These are phyloP conservation scores for Brachionus plicatilis DNA, from an alignment of 1,140 invertebrate genomes.

Conservation along the genomic window DNA sequence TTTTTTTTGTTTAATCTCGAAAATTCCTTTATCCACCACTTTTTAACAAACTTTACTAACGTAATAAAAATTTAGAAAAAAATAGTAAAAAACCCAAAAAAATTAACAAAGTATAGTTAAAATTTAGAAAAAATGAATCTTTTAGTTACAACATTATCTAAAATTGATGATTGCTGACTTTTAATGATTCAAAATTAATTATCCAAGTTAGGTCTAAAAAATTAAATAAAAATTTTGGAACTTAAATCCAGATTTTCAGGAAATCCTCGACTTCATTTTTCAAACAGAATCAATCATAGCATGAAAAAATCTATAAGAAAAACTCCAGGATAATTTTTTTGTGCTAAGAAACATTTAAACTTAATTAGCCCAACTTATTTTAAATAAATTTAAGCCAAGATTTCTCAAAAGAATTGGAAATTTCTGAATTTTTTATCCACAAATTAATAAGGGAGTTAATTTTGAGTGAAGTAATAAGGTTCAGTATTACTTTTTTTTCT, in stretches of 20 bases:
- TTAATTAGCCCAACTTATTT: neutral
- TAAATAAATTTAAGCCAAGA: neutral
- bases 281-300: neutral
- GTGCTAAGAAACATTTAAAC: neutral
- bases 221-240: no score
- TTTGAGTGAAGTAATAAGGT: neutral
- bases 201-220: neutral
- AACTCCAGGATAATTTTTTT: neutral
- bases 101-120: neutral
- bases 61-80: neutral
- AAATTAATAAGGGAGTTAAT: conserved; percentile 26
- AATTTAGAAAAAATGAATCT: neutral
- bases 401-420: neutral
- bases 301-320: neutral
- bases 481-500: neutral
- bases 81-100: neutral
- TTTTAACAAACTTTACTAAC: no score
- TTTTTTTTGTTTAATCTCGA: no score
- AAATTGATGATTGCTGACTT: neutral
- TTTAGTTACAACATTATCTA: neutral
- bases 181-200: neutral
- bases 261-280: neutral
- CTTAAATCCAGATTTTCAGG: no score
- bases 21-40: no score
- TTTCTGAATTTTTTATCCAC: neutral